Evolutionary conservation across 2,888 invertebrate species (phyloP).

Genomic region (Opisthograptis luteolata): DNA sequence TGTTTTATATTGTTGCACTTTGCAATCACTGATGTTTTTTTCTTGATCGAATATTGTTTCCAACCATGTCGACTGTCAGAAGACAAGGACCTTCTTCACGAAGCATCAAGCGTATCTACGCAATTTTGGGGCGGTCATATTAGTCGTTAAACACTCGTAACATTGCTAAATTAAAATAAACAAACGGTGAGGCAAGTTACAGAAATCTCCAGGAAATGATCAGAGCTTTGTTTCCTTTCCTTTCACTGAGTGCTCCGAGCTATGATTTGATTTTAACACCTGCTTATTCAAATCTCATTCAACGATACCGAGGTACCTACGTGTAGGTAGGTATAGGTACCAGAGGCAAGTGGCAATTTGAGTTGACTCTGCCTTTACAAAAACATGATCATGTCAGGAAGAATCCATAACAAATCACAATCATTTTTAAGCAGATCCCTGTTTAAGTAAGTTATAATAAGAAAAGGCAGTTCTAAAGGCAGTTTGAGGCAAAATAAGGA

Average conservation of each 20-base stretch:
- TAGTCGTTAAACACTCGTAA: conserved; percentile 25
- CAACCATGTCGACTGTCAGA: conserved; percentile 1
- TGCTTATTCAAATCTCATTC: conserved; percentile 45
- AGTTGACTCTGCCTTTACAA: no score
- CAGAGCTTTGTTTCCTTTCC: conserved; percentile 61
- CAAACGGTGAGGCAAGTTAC: conserved; percentile 43
- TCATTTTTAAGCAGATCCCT: no score
- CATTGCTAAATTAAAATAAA: conserved; percentile 32
- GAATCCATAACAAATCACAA: no score
- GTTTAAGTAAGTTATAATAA: no score
- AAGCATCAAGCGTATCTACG: conserved; percentile 8
- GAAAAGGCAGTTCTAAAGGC: background rate
- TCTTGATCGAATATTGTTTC: conserved; percentile 6
- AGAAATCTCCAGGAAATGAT: conserved; percentile 66
- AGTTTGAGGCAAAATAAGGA: conserved; percentile 42
- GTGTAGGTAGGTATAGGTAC: no score
- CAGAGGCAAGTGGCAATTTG: no score
- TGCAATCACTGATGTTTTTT: conserved; percentile 48
- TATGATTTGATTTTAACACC: conserved; percentile 57
- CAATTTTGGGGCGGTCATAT: conserved; percentile 16
- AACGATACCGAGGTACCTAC: background rate
- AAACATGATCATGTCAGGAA: no score
- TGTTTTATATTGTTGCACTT: conserved; percentile 51
- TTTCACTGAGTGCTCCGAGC: conserved; percentile 55
- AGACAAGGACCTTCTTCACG: conserved; percentile 14